A percentile compares a stretch with the other conserved stretches of the same genome.
Conservation (phyloP, 2,113 vertebrate species). For the Ammodytes dubius region DNA sequence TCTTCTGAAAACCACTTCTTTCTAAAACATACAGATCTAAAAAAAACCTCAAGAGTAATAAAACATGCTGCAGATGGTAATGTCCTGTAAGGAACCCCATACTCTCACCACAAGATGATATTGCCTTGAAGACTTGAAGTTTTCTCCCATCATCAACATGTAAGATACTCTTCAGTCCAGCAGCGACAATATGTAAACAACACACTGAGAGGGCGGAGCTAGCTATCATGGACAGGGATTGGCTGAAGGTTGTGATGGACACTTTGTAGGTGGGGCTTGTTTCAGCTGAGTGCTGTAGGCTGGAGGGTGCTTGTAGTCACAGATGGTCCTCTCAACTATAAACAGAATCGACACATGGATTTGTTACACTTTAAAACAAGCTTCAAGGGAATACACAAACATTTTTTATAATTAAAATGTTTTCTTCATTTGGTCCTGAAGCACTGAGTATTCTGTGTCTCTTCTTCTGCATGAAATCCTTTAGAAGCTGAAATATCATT, state of each 20-base stretch:
- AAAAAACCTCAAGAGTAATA: conserved; percentile 13
- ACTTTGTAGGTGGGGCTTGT: conserved; percentile 51
- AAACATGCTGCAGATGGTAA: conserved; percentile 78
- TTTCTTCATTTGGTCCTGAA: background rate
- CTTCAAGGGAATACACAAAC: background rate
- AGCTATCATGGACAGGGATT: conserved; percentile 52
- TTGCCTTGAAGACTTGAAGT: conserved; percentile 18
- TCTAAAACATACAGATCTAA: conserved; percentile 47
- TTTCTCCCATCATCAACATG: background rate
- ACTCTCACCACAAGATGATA: conserved; percentile 72
- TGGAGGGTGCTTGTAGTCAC: conserved; percentile 21
- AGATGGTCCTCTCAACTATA: conserved; percentile 69
- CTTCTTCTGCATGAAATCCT: background rate
- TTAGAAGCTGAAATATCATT: background rate
- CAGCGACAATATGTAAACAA: conserved; percentile 83
- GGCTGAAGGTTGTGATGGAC: conserved; percentile 56
- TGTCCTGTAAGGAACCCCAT: conserved; percentile 51
- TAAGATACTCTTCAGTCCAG: conserved; percentile 69
- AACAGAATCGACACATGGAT: conserved; percentile 25
- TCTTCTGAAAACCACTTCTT: conserved; percentile 31
- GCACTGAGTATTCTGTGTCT: background rate
- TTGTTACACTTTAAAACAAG: background rate
- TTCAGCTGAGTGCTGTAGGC: conserved; percentile 64
- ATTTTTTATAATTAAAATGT: background rate
- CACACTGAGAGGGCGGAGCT: conserved; percentile 78